Base-by-base conservation (phyloP, 2,888 invertebrate genomes). In the Drosophila formosana region DNA sequence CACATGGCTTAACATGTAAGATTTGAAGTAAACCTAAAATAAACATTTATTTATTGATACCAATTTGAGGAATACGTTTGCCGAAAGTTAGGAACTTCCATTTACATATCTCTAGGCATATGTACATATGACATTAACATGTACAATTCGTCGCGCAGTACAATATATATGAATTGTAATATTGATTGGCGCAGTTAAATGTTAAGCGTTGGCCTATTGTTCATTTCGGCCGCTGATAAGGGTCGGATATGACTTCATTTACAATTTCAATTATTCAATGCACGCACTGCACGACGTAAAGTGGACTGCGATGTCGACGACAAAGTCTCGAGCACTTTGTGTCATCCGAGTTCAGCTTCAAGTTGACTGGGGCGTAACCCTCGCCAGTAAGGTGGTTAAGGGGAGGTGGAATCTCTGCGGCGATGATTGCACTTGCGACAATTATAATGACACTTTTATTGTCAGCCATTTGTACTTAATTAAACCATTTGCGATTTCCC, bases 391-490 rank as follows among this genome's bases (percentile, higher is more conserved):
- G 34, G 34, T 32, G 32, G 11, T 34, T 11, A 11, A 11, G 11
- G 34, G 11, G 11, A 3, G 32, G 32, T 7, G 32, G 32, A 32
- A 32, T 32, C 32, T 32, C 9, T 32, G 32, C 32, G 32, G 32
- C 32, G 9, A 32, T 32, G 32, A 32, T 32, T 34, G 34, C 34
- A 34, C 9, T 34, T 34, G 9, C 34, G 65, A 63, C 78, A 71
- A 70, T 75, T 82, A 83, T 83, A 80, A 87, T 82, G 87, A 82
- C 84, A 77, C 80, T 82, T 85, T 75, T 77, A 82, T 78, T 80
- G 87, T 81, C 80, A 73, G 86, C 76, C 77, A 81, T 83, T 86
- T 80, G 74, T 71, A 78, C 87, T 89, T 86, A 89, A 89, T 89
- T 90, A 81, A 76, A 88, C 79, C 79, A 82, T 88, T 80, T 86